phyloP scores from a whole-genome alignment of 2,888 invertebrate genomes.

The Oscheius sp. region DNA sequence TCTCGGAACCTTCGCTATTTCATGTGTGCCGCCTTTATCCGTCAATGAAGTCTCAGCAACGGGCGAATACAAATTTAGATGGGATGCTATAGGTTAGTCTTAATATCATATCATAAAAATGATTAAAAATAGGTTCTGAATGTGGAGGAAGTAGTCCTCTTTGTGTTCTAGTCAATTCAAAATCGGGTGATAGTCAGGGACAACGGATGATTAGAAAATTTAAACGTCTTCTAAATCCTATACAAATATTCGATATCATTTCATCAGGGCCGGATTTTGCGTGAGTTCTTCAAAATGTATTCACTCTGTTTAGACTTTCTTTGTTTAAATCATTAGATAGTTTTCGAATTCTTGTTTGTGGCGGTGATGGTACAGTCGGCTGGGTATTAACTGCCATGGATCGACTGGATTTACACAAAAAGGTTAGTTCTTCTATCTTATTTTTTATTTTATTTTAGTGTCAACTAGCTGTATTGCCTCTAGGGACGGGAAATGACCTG shows the following conservation, averaged over 20 bases:
- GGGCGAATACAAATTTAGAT: constrained; percentile 37
- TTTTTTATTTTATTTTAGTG: constrained; percentile 76
- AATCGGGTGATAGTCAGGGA: constrained; percentile 97
- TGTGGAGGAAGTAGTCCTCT: constrained; percentile 76
- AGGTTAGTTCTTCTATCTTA: constrained; percentile 36
- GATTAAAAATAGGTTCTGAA: constrained; percentile 35
- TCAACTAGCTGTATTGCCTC: constrained; percentile 90
- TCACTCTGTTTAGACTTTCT: constrained; percentile 76
- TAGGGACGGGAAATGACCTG: constrained; percentile 95
- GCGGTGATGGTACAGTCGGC: constrained; percentile 95
- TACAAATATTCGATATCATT: constrained; percentile 96
- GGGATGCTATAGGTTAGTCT: constrained; percentile 46
- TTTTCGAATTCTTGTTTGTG: constrained; percentile 92
- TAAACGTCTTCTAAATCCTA: constrained; percentile 89
- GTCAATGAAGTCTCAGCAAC: constrained; percentile 72
- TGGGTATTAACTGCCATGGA: constrained; percentile 97
- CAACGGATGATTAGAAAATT: constrained; percentile 92
- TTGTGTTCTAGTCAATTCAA: constrained; percentile 95
- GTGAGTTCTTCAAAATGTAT: constrained; percentile 72
- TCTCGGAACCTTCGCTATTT: constrained; percentile 86
- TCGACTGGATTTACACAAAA: constrained; percentile 83
- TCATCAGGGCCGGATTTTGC: constrained; percentile 84
- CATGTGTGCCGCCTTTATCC: constrained; percentile 91
- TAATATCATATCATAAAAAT: background rate
- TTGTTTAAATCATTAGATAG: constrained; percentile 94